Evolutionary conservation across 2,113 vertebrate species (phyloP).

Genomic region (Otus sunia): DNA sequence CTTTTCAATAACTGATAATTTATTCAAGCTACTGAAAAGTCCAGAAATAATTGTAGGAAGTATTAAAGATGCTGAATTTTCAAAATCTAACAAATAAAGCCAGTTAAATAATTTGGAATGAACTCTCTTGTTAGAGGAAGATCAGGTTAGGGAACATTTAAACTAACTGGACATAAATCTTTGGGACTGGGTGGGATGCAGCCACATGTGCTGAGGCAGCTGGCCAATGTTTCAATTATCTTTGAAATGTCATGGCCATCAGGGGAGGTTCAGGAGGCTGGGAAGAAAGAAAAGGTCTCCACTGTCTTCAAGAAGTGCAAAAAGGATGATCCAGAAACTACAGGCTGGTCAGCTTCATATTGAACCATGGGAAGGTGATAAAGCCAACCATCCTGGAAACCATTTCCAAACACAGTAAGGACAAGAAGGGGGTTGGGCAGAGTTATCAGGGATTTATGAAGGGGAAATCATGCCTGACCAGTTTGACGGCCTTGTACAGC

Average conservation of each 20-base stretch:
- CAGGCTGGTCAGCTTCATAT: background rate
- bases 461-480: background rate
- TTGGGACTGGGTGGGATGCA: background rate
- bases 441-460: background rate
- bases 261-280: background rate
- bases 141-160: background rate
- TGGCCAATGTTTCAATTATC: background rate
- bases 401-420: background rate
- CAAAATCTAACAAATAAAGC: background rate
- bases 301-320: background rate
- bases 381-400: background rate
- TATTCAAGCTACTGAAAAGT: background rate
- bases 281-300: background rate
- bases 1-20: background rate
- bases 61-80: background rate
- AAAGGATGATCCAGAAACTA: background rate
- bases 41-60: background rate
- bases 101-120: accelerated
- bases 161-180: background rate
- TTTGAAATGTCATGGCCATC: background rate
- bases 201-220: background rate
- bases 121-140: background rate
- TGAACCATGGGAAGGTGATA: background rate
- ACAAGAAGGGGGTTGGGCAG: accelerated
- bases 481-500: background rate